phyloP scores from a whole-genome alignment of 2,888 invertebrate species.

The Hymenopus coronatus region DNA sequence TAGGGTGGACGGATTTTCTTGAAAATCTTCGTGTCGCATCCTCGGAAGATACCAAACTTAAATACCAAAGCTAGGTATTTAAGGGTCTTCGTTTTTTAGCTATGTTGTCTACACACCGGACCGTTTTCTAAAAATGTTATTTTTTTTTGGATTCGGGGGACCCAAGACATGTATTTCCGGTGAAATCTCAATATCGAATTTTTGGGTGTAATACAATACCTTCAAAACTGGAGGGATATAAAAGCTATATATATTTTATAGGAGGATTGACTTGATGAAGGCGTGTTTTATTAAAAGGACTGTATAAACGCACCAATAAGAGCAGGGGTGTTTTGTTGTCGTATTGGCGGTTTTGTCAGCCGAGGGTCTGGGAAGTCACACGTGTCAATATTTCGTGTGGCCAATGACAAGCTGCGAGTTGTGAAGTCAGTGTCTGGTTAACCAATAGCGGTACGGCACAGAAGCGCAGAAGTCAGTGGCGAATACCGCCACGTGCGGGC shows the following conservation, averaged over 20 bases:
- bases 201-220: no score
- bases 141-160: no score
- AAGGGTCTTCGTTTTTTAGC: no score
- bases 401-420: conserved; percentile 5
- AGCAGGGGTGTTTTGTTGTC: neutral
- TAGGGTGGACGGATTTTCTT: no score
- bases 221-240: neutral
- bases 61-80: no score
- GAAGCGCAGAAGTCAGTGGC: neutral
- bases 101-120: no score
- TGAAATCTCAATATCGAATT: no score
- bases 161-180: no score
- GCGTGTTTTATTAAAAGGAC: neutral
- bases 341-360: conserved; percentile 18
- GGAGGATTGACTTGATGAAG: neutral
- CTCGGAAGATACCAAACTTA: no score
- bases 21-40: no score
- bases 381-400: neutral
- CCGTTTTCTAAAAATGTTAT: no score
- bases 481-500: neutral
- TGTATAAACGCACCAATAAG: neutral
- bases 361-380: neutral
- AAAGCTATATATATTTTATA: neutral
- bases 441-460: conserved; percentile 1
- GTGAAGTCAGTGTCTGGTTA: conserved; percentile 10